Conservation (phyloP, 2,888 invertebrate genomes). For the Psococerastis gibbosa region DNA sequence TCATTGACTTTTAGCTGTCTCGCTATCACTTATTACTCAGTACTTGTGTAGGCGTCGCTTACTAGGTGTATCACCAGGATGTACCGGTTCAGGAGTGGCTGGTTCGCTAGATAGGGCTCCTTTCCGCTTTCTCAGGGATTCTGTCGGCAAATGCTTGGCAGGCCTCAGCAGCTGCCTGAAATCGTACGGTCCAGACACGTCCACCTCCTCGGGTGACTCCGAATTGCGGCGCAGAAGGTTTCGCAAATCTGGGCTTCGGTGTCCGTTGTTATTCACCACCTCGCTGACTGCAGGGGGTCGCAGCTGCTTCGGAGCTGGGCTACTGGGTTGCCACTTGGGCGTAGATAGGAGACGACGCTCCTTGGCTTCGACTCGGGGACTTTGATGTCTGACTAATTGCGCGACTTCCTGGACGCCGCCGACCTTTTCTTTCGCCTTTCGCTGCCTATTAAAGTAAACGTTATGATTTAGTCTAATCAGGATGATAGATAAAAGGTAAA, state of each 20-base stretch:
- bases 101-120: constrained; percentile 30
- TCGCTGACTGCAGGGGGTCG: constrained; percentile 10
- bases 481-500: too few relatives aligned
- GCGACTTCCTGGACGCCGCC: not conserved
- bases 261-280: constrained; percentile 16
- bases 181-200: constrained; percentile 44
- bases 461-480: too few relatives aligned
- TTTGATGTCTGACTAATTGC: constrained; percentile 1
- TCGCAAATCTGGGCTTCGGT: constrained; percentile 20
- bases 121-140: constrained; percentile 44
- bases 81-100: not conserved
- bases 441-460: too few relatives aligned
- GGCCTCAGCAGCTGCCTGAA: constrained; percentile 44
- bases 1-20: too few relatives aligned
- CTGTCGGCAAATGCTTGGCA: constrained; percentile 43
- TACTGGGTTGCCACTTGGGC: not conserved
- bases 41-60: constrained; percentile 4
- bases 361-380: not conserved
- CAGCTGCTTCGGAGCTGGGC: constrained; percentile 13
- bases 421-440: not conserved
- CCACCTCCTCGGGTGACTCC: constrained; percentile 26
- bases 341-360: not conserved
- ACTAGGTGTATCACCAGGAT: constrained; percentile 3
- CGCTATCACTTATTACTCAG: too few relatives aligned
- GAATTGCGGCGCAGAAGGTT: constrained; percentile 20